phyloP scores from a whole-genome alignment of 1,140 invertebrate genomes.

The Mercenaria mercenaria region DNA sequence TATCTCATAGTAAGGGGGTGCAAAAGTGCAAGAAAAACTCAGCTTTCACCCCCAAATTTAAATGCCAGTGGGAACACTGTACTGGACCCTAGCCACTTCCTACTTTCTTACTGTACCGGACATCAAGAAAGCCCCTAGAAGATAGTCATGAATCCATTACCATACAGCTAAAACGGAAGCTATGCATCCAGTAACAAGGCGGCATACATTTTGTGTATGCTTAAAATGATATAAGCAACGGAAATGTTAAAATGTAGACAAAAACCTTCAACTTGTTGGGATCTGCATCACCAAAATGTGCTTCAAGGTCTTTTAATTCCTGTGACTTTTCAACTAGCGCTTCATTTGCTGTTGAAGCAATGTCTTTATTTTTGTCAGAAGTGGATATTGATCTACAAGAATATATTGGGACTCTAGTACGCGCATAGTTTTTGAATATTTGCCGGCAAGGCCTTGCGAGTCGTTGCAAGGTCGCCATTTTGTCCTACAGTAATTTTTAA shows the following conservation, averaged over 20 bases:
- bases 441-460: slow-evolving; percentile 53
- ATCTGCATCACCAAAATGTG: slow-evolving; percentile 76
- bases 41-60: no score
- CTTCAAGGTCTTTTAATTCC: slow-evolving; percentile 76
- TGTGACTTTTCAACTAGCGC: slow-evolving; percentile 72
- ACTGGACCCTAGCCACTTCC: no score
- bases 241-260: not conserved
- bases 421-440: slow-evolving; percentile 36
- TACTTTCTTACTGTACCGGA: no score
- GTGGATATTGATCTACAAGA: slow-evolving; percentile 82
- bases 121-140: no score
- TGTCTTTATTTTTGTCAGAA: slow-evolving; percentile 85
- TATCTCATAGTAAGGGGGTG: no score
- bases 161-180: no score
- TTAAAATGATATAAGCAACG: no score
- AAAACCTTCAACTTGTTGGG: slow-evolving; percentile 75
- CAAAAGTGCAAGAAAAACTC: no score
- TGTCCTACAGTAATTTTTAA: slow-evolving; percentile 52
- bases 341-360: slow-evolving; percentile 70
- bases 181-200: no score
- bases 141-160: no score
- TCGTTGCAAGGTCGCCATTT: slow-evolving; percentile 78
- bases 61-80: no score
- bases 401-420: not conserved
- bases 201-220: no score